Conservation (phyloP, 2,888 invertebrate species). For the Rugalucina vietnamica region DNA sequence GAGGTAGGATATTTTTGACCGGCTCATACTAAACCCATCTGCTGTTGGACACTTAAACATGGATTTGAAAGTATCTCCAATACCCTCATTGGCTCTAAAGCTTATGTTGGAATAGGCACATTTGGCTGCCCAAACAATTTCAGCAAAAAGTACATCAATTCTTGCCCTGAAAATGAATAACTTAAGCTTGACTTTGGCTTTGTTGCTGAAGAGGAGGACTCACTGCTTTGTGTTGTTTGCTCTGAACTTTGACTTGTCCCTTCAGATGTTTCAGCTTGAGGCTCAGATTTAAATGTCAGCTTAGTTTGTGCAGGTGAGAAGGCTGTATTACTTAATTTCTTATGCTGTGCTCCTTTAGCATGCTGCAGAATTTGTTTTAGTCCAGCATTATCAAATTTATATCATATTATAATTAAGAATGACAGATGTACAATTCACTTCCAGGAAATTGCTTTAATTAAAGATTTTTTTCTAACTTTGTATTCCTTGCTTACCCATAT, state of each 20-base stretch:
- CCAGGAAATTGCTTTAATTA: no score
- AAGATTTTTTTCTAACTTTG: no score
- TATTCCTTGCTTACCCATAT: no score
- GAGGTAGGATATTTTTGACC: constrained; percentile 19
- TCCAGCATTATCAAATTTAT: neutral
- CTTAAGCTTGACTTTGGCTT: neutral
- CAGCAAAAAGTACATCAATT: constrained; percentile 1
- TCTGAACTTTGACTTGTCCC: neutral
- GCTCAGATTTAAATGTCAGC: neutral
- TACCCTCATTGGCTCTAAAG: constrained; percentile 21
- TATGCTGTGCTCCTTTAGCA: neutral
- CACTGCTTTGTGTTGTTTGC: neutral
- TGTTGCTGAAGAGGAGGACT: neutral
- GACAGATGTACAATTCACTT: neutral
- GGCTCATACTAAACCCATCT: neutral
- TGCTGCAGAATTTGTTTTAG: neutral
- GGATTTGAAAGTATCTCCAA: neutral
- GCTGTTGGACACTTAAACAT: constrained; percentile 1
- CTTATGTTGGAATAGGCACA: constrained; percentile 13
- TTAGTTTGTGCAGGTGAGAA: neutral
- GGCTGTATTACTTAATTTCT: neutral
- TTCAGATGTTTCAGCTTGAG: neutral
- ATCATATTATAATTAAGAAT: no score
- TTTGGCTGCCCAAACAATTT: constrained; percentile 12
- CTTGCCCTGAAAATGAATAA: neutral